Evolutionary conservation across 2,113 vertebrate species (phyloP), one percentile per base, ranked within the genome.

Genomic region (Capra hircus): DNA sequence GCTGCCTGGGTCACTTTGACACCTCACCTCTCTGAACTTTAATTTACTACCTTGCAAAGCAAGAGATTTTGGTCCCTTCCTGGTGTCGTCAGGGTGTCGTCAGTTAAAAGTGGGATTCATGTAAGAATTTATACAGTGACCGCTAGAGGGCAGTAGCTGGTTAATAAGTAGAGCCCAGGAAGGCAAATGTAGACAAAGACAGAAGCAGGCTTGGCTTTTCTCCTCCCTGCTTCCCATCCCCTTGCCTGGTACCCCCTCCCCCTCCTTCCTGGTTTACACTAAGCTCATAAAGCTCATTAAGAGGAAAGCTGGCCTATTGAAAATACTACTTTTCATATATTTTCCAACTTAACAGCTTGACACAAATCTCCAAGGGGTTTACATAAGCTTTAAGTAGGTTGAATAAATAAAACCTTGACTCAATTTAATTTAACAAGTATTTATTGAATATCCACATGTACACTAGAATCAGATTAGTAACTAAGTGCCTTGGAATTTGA

Each of bases 61-160:
- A 25, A 81, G 55, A 87, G 50, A 30, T 50, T 89, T 74, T 74
- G 52, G 30, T 74, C 40, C 14, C 17, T 78, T 85, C n/a, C 59
- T 52, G 6, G 15, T 8, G 4, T 62, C 15, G 10, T 5, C 48
- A 57, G 50, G 7, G 23, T 74, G 40, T 40, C 40, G 40, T 40
- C 40, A 95, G 48, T 45, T 59, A 23, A 48, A 96, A 52, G 60
- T 77, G 25, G 52, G 77, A 78, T 95, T 97, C 64, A 30, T 36
- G 43, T 77, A 55, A 30, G 28, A 85, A 11, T 93, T 83, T 30
- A 84, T 7, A 33, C n/a, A 57, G 40, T 86, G 88, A 55, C 1
- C 98, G 17, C 94, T 96, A 97, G 98, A 95, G 98, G 98, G 97
- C 98, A 80, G 98, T 89, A 97, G 91, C 88, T 87, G 53, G 85